Percentiles rank a stretch among this genome's conserved stretches.
These are phyloP conservation scores for Dicyrtoma fusca DNA, from an alignment of 2,888 invertebrate genomes.

Conservation along the genomic window DNA sequence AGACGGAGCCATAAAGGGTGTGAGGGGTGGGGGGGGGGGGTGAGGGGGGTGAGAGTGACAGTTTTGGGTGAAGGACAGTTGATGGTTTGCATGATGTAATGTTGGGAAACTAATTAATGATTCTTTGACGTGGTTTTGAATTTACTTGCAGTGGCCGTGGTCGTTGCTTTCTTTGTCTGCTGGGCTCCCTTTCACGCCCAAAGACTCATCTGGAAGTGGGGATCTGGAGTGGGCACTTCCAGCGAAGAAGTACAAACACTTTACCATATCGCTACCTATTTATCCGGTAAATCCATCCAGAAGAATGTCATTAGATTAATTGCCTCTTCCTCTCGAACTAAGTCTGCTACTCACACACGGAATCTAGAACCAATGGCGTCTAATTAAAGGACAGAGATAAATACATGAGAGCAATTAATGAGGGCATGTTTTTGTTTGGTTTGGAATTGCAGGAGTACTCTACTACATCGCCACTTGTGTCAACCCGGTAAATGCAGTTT, in stretches of 20 bases:
- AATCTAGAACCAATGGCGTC: too few species aligned
- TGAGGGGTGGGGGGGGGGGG: too few species aligned
- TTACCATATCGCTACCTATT: constrained; percentile 74
- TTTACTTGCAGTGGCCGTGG: constrained; percentile 61
- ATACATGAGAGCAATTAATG: too few species aligned
- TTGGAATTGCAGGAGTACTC: constrained; percentile 73
- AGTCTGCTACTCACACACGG: too few species aligned
- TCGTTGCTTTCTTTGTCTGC: constrained; percentile 82
- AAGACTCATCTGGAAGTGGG: constrained; percentile 77
- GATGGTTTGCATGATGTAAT: too few species aligned
- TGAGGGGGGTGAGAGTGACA: too few species aligned
- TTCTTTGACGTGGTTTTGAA: background rate
- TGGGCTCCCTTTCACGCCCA: constrained; percentile 93
- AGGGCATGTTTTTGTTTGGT: background rate
- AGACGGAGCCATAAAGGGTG: too few species aligned
- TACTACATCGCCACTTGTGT: constrained; percentile 92
- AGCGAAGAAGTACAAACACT: constrained; percentile 69
- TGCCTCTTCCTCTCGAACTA: too few species aligned
- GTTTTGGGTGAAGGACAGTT: too few species aligned
- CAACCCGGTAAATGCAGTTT: constrained; percentile 68
- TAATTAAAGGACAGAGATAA: too few species aligned
- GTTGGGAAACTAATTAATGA: too few species aligned
- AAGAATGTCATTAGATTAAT: too few species aligned
- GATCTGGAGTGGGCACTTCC: constrained; percentile 46
- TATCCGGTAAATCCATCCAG: constrained; percentile 69